Base-by-base conservation (phyloP, 1,140 invertebrate genomes). In the Drosophila sp. region DNA sequence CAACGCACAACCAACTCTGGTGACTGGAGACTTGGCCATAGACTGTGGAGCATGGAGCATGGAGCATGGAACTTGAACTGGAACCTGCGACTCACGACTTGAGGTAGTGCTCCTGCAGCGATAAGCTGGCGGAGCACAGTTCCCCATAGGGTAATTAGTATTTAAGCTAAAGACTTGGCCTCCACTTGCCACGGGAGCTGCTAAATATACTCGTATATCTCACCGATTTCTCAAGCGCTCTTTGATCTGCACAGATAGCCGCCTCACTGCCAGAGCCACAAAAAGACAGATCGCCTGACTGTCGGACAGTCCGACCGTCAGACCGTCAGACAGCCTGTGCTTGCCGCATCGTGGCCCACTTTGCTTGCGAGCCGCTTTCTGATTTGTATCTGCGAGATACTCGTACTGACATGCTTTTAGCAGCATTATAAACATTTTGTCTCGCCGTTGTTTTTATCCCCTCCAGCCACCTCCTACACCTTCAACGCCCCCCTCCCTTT, bases 401-500 rank as follows among this genome's bases (percentile, higher is more conserved):
- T 66, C 69, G 62, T 57, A 66, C 69, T 79, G 77, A 83, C 83
- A 89, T 77, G 83, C 83, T 87, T 87, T 89, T 89, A 89, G 83
- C 82, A 87, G 83, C 83, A 82, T 89, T 87, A 87, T 87, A 87
- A 89, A 87, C 76, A 87, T 87, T 87, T 87, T 89, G 82, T 89
- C 70, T 67, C 78, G 27, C 61, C 50, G 58, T 56, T 40, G 53
- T 56, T 56, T 38, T 25, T 27, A 56, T 18, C 36, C 16, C 13
- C 21, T 3, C 14, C 5, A 38, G n/a, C 4, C 25, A 4, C 40
- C 38, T 14, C 14, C 18, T 13, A 16, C 8, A 2, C 50, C 25
- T 21, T 13, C 8, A 25, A 14, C 32, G n/a, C n/a, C n/a, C n/a
- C n/a, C n/a, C 34, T 32, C 25, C 21, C 9, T 41, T 41, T 41